Percentiles rank a stretch among this genome's conserved stretches.
Evolutionary conservation across 2,797 vertebrate genomes (phyloP).

Genomic region (Chloroceryle inda): DNA sequence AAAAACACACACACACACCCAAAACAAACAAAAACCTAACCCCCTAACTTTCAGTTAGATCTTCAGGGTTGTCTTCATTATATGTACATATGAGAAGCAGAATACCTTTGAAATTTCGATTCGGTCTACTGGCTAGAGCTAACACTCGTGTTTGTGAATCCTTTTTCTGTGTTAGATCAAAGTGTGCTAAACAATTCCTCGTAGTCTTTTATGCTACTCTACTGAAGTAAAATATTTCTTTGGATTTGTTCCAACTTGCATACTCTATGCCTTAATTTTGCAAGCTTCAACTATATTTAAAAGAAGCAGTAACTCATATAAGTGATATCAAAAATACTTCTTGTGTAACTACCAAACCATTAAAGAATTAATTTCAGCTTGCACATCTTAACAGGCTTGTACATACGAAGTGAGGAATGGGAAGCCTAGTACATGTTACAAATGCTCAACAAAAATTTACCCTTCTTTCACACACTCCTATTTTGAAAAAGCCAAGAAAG

Average conservation of each 20-base stretch:
- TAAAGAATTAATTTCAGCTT: neutral
- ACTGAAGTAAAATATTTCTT: neutral
- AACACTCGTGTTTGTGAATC: neutral
- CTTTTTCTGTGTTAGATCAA: neutral
- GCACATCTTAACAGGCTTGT: neutral
- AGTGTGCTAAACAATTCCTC: neutral
- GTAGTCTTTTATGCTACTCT: neutral
- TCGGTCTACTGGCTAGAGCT: neutral
- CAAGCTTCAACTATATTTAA: neutral
- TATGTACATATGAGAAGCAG: neutral
- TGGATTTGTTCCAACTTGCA: neutral
- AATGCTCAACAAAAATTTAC: neutral
- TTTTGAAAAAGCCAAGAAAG: neutral
- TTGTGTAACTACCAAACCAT: neutral
- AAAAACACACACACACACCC: no score
- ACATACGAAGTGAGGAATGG: neutral
- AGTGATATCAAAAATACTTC: neutral
- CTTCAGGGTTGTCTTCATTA: neutral
- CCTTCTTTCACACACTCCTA: rapidly evolving
- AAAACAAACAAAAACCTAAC: neutral
- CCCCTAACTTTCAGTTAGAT: neutral
- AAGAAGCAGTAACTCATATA: neutral
- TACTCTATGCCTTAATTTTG: neutral
- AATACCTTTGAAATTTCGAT: neutral
- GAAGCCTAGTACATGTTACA: neutral